Conservation (phyloP, 2,797 vertebrate species). For the Rhinoraja longicauda region DNA sequence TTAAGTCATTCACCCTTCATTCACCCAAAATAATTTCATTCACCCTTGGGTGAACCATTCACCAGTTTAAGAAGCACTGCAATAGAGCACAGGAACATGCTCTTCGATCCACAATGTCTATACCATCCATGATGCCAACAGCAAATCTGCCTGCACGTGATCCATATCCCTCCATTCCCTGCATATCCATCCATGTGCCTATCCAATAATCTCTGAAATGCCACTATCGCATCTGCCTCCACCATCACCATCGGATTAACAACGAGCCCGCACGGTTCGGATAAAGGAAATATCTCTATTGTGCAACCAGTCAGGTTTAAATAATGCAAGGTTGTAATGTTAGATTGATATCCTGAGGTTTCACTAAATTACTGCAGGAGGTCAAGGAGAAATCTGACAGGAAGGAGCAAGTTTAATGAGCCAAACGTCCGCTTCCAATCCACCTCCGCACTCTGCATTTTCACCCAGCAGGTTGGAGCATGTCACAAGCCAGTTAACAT, state of each 20-base stretch:
- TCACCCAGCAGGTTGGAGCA: neutral
- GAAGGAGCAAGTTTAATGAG: conserved; percentile 17
- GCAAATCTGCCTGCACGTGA: too few relatives aligned
- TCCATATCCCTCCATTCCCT: too few relatives aligned
- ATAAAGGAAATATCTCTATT: neutral
- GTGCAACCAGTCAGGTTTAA: conserved; percentile 19
- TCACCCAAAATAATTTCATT: too few relatives aligned
- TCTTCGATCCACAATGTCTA: too few relatives aligned
- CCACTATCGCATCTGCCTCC: too few relatives aligned
- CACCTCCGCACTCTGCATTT: neutral
- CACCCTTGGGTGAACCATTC: too few relatives aligned
- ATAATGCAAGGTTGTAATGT: conserved; percentile 32
- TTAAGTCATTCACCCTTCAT: too few relatives aligned
- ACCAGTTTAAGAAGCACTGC: too few relatives aligned
- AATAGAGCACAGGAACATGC: too few relatives aligned
- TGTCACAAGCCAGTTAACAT: neutral
- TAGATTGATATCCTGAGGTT: neutral
- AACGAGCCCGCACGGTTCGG: neutral
- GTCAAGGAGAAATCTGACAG: conserved; percentile 23
- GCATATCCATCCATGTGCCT: too few relatives aligned
- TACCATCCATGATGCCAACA: too few relatives aligned
- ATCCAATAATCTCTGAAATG: too few relatives aligned
- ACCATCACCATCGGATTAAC: neutral
- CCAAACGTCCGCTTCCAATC: conserved; percentile 11
- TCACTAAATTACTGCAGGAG: conserved; percentile 6